Percentiles rank a stretch among this genome's conserved stretches.
phyloP scores from a whole-genome alignment of 2,113 vertebrate genomes.

The Pelodiscus sinensis region DNA sequence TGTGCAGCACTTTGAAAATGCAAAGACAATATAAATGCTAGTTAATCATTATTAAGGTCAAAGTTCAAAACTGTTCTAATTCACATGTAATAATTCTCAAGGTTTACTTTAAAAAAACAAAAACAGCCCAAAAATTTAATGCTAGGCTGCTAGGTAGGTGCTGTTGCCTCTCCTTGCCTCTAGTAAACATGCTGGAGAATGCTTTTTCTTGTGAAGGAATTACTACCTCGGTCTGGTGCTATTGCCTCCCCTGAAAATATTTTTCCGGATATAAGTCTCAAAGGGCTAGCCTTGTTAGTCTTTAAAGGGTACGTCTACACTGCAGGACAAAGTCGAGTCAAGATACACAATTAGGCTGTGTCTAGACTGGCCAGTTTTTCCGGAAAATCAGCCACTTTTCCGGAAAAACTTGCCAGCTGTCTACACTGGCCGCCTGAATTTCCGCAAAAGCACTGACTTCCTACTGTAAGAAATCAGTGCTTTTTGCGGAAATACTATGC shows the following conservation, averaged over 20 bases:
- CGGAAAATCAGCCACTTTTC: too few species aligned
- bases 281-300: too few species aligned
- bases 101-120: not conserved
- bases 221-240: rapidly evolving
- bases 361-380: too few species aligned
- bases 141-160: not conserved
- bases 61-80: not conserved
- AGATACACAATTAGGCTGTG: too few species aligned
- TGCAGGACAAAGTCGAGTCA: too few species aligned
- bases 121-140: not conserved
- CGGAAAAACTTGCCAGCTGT: too few species aligned
- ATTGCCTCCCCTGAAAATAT: rapidly evolving
- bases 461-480: too few species aligned
- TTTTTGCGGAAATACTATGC: too few species aligned
- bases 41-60: rapidly evolving
- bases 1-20: not conserved
- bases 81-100: not conserved
- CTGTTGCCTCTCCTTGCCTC: not conserved
- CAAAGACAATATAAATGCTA: not conserved
- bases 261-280: too few species aligned
- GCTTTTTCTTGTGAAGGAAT: rapidly evolving
- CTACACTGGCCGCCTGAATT: too few species aligned
- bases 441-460: too few species aligned
- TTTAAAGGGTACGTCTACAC: too few species aligned
- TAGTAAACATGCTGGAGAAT: rapidly evolving